Evolutionary conservation across 2,113 vertebrate species (phyloP), one percentile per base, ranked within the genome.

Genomic region (Lichenostomus cassidix): DNA sequence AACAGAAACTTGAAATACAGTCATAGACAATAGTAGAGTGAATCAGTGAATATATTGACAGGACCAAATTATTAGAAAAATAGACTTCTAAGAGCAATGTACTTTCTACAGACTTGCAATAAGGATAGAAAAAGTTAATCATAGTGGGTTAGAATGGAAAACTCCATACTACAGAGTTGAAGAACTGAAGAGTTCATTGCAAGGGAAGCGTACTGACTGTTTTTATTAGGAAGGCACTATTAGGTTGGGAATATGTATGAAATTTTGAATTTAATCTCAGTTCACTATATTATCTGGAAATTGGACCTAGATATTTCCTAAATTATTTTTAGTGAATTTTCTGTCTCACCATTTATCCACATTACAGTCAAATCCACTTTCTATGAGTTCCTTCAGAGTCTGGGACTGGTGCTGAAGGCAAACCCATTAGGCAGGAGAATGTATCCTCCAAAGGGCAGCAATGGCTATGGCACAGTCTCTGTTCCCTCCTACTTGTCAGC

Each of bases 171-270:
- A 46, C 11, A 50, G 56, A 63, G 5, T 1, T 41, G 20, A 91
- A 83, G 46, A 53, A 47, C n/a, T 58, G 19, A 70, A 17, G n/a
- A 44, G 10, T 71, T 76, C 10, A 39, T 39, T 56, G 10, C 1
- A 1, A 64, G 28, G 13, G 33, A 92, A 75, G 15, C 0, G 0
- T 89, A 67, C 7, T 3, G 1, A 8, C 33, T 67, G 6, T 63
- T 84, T 81, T n/a, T 39, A 41, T 33, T 16, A 58, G 27, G 31
- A 77, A 91, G 29, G 9, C 31, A 41, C 17, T 59, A 31, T 35
- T 52, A 77, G 22, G 11, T 63, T 78, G 74, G 52, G 22, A 84
- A 71, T 37, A 58, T 2, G 5, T 49, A 23, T 29, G 28, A 81
- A 83, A 69, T 15, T 68, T 85, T 28, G 23, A 70, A 76, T 87